Base-by-base conservation (phyloP, 2,888 invertebrate species). In the Xestia sexstrigata region DNA sequence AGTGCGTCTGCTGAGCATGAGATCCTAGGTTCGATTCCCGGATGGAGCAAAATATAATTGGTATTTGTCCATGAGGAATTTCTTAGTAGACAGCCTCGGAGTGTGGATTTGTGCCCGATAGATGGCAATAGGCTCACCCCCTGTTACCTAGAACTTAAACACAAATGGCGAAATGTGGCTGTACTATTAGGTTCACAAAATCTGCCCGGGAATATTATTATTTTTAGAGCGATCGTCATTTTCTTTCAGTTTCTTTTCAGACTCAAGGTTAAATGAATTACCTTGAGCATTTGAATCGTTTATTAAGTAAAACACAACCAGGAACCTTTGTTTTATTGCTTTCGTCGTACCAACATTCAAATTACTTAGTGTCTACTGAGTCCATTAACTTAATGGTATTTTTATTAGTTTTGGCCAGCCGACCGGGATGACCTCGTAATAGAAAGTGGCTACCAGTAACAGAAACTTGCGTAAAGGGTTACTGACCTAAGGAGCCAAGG, bases 341-440 rank as follows among this genome's bases (percentile, higher is more conserved):
- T 52, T 30, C 17, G 20, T 15, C 45, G 63, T 78, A 68, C 47
- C 30, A 62, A 52, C 39, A 58, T 67, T 79, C 45, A 83, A 78
- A 79, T 78, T 63, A 55, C 62, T 65, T 35, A 42, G 82, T 76
- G 42, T 76, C 26, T 83, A 47, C 55, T 42, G 47, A 65, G 76
- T 39, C 77, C 65, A 77, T 82, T 66, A 76, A 52, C 23, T 66
- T 66, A 82, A 82, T 66, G 66, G 26, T 77, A 60, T 82, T 79
- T 79, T 79, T 82, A 82, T 78, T 82, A 7, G 76, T 76, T 82
- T 77, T 66, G 23, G 55, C 30, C 23, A 66, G 20, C 1, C n/a
- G 58, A 23, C 47, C 23, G n/a, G 42, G 65, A 35, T 82, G 26
- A 5, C 63, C n/a, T 23, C 45, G 35, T 67, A 45, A 66, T 78